Base-by-base conservation (phyloP, 2,888 invertebrate genomes). In the Automeris io region DNA sequence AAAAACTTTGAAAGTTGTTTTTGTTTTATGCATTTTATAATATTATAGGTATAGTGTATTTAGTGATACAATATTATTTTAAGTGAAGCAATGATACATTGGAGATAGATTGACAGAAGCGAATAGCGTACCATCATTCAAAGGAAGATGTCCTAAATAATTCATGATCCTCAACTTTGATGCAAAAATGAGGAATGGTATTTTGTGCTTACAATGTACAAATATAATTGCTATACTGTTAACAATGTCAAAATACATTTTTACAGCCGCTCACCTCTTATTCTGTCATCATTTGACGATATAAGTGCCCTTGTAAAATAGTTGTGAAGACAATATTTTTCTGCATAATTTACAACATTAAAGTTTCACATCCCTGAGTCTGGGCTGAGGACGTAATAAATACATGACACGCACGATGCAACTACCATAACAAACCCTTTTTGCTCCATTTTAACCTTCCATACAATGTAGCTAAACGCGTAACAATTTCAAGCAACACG, bases 321-420 rank as follows among this genome's bases (percentile, higher is more conserved):
- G 46, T 45, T 42, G 49, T 51, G 58, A 61, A 67, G 58, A 65
- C 66, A 63, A 63, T 69, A 60, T 62, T 65, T 57, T 60, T 58
- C 49, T 50, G 53, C 51, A 61, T 60, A 63, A 69, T 69, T 61
- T 54, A 53, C 46, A 39, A 46, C 52, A 57, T 69, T 62, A 62
- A 61, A 59, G 60, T 62, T 62, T 66, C 64, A 60, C 66, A 60
- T 59, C 41, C 48, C 56, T 48, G 47, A 46, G 54, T 55, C 50
- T 49, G 49, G 22, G 43, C 47, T 37, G 46, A 41, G 39, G 49
- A 53, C 54, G 50, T 65, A 63, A 66, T 65, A 54, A 61, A 57
- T 51, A 57, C 58, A 57, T 52, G 52, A 58, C 70, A 71, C 63
- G 69, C 66, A 61, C 47, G 43, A 51, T 44, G 29, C 35, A 41